Percentiles rank a stretch among this genome's conserved stretches.
phyloP scores from a whole-genome alignment of 2,113 vertebrate species.

The Bombycilla garrulus region DNA sequence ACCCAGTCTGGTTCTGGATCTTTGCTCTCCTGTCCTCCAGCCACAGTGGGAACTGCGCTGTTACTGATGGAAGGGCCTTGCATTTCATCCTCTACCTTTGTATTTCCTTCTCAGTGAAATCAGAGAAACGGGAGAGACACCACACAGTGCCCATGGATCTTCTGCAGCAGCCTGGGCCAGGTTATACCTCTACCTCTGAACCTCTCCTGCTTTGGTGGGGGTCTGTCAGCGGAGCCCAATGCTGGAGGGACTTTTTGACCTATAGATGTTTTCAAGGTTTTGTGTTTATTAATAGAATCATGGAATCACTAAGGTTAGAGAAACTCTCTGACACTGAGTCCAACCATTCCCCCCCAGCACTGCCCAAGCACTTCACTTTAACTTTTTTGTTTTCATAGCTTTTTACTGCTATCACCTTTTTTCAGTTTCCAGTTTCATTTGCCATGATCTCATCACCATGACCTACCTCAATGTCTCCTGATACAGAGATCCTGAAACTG shows the following conservation, averaged over 20 bases:
- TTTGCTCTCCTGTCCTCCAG: background rate
- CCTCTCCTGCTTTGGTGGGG: background rate
- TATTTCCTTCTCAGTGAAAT: background rate
- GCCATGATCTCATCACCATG: background rate
- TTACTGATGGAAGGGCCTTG: background rate
- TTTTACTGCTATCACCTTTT: background rate
- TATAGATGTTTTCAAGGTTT: background rate
- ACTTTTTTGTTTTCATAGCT: background rate
- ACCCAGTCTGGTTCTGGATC: background rate
- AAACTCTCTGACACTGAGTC: background rate
- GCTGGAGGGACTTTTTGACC: background rate
- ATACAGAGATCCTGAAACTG: accelerated
- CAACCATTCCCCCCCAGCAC: accelerated
- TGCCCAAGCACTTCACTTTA: accelerated
- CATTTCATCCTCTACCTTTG: background rate
- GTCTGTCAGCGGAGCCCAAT: background rate
- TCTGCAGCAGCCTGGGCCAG: background rate
- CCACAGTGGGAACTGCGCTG: accelerated
- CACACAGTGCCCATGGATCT: background rate
- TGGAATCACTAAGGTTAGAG: background rate
- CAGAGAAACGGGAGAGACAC: background rate
- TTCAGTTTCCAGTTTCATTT: background rate
- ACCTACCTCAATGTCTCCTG: background rate
- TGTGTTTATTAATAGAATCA: background rate
- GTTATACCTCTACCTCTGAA: background rate